Evolutionary conservation across 2,113 vertebrate species (phyloP).

Genomic region (Gadus chalcogrammus): DNA sequence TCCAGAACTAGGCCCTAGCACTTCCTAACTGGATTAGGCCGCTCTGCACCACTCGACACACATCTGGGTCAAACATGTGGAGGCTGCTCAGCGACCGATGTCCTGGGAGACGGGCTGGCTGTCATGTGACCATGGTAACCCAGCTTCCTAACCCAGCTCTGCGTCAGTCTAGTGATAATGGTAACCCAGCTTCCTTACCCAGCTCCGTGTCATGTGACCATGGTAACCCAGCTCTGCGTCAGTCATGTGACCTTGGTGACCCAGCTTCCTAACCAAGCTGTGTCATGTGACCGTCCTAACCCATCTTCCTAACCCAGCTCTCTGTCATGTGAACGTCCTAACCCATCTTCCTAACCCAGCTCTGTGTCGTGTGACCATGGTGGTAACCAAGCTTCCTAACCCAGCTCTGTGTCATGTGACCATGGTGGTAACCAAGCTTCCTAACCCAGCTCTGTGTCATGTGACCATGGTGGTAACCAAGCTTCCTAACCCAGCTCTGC

Average conservation of each 20-base stretch:
- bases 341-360: constrained; percentile 41
- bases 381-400: constrained; percentile 52
- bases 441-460: constrained; percentile 19
- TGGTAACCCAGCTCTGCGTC: constrained; percentile 26
- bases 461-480: too few relatives aligned
- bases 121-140: constrained; percentile 49
- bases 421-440: constrained; percentile 45
- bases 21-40: constrained; percentile 30
- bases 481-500: constrained; percentile 25
- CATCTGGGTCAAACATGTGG: constrained; percentile 63
- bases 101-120: constrained; percentile 46
- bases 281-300: constrained; percentile 43
- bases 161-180: too few relatives aligned
- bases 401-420: neutral
- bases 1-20: neutral
- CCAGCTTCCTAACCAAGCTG: constrained; percentile 49
- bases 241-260: constrained; percentile 45
- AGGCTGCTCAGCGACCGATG: constrained; percentile 43
- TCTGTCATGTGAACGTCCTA: constrained; percentile 8
- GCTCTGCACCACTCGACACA: constrained; percentile 31
- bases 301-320: constrained; percentile 45
- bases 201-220: constrained; percentile 39
- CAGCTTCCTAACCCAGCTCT: constrained; percentile 45
- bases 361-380: constrained; percentile 39
- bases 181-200: too few relatives aligned